Percentiles rank a stretch among this genome's conserved stretches.
Conservation (phyloP, 2,113 vertebrate genomes). For the Antigone vipio region DNA sequence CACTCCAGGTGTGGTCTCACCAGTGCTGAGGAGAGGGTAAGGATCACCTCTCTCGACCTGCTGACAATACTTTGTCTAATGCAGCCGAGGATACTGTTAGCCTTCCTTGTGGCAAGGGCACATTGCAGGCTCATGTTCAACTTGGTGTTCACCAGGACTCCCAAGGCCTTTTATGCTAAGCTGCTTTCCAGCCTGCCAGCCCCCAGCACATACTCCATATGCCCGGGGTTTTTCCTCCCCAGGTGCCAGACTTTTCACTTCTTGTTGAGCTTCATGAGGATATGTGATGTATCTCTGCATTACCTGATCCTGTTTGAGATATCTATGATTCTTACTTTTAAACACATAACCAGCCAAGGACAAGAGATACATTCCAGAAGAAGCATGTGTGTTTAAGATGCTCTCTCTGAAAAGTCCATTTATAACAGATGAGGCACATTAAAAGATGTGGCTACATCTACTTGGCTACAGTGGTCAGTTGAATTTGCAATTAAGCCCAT, state of each 20-base stretch:
- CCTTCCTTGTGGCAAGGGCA: not conserved
- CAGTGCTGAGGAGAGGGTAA: not conserved
- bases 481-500: not conserved
- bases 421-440: not conserved
- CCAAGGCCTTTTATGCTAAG: not conserved
- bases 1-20: not conserved
- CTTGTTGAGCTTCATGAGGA: not conserved
- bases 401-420: fast-evolving
- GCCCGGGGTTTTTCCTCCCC: fast-evolving
- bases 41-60: not conserved
- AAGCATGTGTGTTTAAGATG: not conserved
- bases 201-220: too few relatives aligned
- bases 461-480: not conserved
- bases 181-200: not conserved
- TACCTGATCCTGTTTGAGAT: not conserved
- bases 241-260: not conserved
- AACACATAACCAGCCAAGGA: not conserved
- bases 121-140: not conserved
- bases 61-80: not conserved
- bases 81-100: not conserved
- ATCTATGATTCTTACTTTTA: not conserved
- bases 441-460: not conserved
- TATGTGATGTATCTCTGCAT: not conserved
- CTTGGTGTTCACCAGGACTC: not conserved
- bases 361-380: not conserved